Evolutionary conservation across 2,888 invertebrate genomes (phyloP), one percentile per base, ranked within the genome.

Genomic region (Stratiomys singularior): DNA sequence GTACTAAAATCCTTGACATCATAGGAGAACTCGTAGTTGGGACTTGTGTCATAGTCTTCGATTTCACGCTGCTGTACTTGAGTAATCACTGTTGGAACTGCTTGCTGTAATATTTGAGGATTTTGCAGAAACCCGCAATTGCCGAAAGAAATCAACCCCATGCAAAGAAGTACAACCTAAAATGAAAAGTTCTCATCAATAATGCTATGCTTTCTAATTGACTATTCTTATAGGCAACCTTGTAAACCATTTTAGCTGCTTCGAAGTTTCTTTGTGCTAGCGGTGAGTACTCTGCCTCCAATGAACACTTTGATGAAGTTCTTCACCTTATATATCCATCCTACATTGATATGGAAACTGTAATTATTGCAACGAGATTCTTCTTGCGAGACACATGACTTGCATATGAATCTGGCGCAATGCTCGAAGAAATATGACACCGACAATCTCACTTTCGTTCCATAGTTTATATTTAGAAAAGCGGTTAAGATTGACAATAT

Each of bases 1-100:
- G 87, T 87, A 21, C 86, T 80, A 77, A 82, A 81, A 78, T 88
- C 87, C 81, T 87, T 84, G 13, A 88, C 83, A 64, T 86, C 85
- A 79, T 88, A 88, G 0, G 84, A 84, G 82, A 83, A 87, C 67
- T 84, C 83, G 82, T 88, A 87, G 82, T 86, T 86, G 66, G 82
- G 83, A 81, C 82, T 80, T 46, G 81, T 81, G 79, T 82, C 82
- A 66, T 82, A 81, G 47, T 81, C 81, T 64, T 83, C 82, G 64
- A 80, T 80, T 37, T 37, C 37, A 5, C 9, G 37, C 37, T 37
- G 37, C 9, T 37, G 37, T 37, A 37, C 37, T 37, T 37, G 37
- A 37, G 37, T 37, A 1, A 79, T 76, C 76, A 82, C 72, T 13
- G 81, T 80, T 58, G 82, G 82, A 9, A 80, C 37, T 11, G 44